A percentile compares a stretch with the other conserved stretches of the same genome.
Conservation (phyloP, 2,113 vertebrate species). For the Leptosomus discolor region DNA sequence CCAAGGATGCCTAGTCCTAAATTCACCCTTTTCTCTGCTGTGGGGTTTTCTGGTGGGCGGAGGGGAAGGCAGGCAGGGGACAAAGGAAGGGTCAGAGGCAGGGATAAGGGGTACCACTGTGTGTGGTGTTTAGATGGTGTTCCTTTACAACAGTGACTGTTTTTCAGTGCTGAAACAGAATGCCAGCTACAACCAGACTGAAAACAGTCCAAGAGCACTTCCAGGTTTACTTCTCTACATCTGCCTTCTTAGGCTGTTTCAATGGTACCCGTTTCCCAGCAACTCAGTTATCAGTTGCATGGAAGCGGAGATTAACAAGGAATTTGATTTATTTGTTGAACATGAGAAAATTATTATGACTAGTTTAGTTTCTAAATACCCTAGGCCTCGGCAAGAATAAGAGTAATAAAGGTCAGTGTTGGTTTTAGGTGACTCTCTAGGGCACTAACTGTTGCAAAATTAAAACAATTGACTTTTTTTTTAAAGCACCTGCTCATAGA, state of each 20-base stretch:
- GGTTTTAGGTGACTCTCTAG: background rate
- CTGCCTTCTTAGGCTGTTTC: background rate
- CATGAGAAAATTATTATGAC: background rate
- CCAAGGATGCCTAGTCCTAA: background rate
- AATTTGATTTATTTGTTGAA: background rate
- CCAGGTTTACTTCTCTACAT: background rate
- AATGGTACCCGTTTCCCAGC: background rate
- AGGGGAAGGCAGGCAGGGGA: background rate
- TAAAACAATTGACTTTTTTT: background rate
- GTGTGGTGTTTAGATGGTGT: background rate
- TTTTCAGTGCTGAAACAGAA: background rate
- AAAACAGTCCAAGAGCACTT: background rate
- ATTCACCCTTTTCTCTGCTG: background rate
- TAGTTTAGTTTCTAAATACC: background rate
- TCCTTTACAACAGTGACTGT: background rate
- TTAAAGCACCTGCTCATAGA: background rate
- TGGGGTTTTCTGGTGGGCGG: background rate
- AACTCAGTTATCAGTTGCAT: background rate
- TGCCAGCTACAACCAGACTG: background rate
- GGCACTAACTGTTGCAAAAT: background rate
- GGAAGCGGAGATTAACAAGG: background rate
- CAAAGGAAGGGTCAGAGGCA: background rate
- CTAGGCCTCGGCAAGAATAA: background rate
- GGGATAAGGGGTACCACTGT: background rate
- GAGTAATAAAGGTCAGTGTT: background rate